A percentile compares a stretch with the other conserved stretches of the same genome.
Conservation (phyloP, 2,888 invertebrate genomes). For the Nebria brevicollis region DNA sequence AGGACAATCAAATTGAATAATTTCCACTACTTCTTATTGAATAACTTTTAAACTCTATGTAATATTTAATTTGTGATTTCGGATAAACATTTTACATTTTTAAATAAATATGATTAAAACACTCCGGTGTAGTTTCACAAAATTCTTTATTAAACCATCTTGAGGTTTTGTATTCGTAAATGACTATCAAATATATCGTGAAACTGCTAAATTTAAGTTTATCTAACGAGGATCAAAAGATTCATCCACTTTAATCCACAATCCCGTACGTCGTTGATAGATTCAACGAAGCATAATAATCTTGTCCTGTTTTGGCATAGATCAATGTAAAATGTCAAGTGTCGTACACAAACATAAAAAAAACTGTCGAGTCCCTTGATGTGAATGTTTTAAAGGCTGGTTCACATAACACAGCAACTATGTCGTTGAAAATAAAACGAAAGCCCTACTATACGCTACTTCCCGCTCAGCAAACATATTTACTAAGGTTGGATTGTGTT, state of each 20-base stretch:
- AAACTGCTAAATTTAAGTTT: background rate
- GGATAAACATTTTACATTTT: too few species aligned
- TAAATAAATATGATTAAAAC: too few species aligned
- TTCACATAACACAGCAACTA: background rate
- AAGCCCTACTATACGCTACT: too few species aligned
- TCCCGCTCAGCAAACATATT: constrained; percentile 37
- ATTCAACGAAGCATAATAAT: constrained; percentile 7
- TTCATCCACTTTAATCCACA: constrained; percentile 20
- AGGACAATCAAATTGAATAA: background rate
- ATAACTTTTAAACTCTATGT: too few species aligned
- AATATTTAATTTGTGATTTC: too few species aligned
- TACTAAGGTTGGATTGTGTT: constrained; percentile 29
- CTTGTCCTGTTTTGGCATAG: constrained; percentile 22
- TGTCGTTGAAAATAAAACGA: background rate
- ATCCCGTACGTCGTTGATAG: constrained; percentile 4
- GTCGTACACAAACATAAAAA: background rate
- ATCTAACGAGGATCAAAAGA: background rate
- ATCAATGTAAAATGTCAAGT: constrained; percentile 28
- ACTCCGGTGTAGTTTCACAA: too few species aligned
- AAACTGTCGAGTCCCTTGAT: constrained; percentile 7
- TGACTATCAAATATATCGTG: background rate
- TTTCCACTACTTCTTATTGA: too few species aligned
- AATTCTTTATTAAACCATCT: too few species aligned
- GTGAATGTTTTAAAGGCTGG: background rate
- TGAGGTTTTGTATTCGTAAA: background rate